Evolutionary conservation across 1,140 invertebrate genomes (phyloP).

Genomic region (Drusus annulatus): DNA sequence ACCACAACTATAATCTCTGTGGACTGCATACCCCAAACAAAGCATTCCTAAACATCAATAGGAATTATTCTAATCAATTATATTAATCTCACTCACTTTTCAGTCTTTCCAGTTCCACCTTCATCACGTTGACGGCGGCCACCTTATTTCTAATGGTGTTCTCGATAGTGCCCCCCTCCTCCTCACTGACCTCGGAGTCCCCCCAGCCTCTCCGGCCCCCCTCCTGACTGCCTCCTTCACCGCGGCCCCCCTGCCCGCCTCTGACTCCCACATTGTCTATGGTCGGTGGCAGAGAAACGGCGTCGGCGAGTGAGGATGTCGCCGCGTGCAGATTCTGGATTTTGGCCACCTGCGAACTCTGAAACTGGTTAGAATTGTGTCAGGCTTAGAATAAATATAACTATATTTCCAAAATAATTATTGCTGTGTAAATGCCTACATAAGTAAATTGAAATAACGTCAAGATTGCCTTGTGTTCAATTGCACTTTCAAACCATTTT

Average conservation of each 20-base stretch:
- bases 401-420: no score
- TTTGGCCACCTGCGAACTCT: conserved; percentile 64
- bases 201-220: conserved; percentile 58
- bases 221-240: conserved; percentile 48
- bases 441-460: no score
- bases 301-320: conserved; percentile 65
- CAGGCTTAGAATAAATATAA: background rate
- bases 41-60: no score
- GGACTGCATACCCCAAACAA: no score
- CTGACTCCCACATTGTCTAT: conserved; percentile 50
- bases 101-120: conserved; percentile 53
- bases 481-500: no score
- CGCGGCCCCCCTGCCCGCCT: conserved; percentile 39
- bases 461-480: no score
- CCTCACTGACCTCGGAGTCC: conserved; percentile 47
- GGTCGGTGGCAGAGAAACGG: conserved; percentile 62
- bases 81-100: conserved; percentile 44
- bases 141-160: conserved; percentile 46
- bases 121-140: conserved; percentile 56
- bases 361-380: conserved; percentile 47
- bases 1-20: no score
- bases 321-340: conserved; percentile 70
- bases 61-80: no score
- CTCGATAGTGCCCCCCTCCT: conserved; percentile 37
- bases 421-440: no score